Percentiles rank a stretch among this genome's conserved stretches.
These are phyloP conservation scores for Aurelia sp. DNA, from an alignment of 30 jellyfish, hydroid and myxozoan genomes.

Conservation along the genomic window DNA sequence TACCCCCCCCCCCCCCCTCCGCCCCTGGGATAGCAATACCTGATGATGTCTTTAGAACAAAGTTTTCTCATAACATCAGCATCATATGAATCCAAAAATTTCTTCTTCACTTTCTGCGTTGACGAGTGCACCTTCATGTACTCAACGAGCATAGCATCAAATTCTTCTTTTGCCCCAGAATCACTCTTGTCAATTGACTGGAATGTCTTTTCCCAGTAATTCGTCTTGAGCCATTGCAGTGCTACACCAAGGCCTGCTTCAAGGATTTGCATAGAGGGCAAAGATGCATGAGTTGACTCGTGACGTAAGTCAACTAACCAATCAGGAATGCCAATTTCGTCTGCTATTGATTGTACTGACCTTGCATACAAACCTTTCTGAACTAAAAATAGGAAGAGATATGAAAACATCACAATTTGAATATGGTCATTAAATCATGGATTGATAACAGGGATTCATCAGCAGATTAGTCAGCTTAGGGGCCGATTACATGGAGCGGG, in stretches of 20 bases:
- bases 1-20: no score
- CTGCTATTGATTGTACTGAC: slow-evolving; percentile 89
- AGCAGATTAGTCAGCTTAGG: no score
- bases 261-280: slow-evolving; percentile 78
- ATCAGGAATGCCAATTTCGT: slow-evolving; percentile 85
- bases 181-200: background rate
- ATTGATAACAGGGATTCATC: no score
- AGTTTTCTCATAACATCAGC: background rate
- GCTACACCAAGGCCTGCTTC: slow-evolving; percentile 66
- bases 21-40: background rate
- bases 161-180: background rate
- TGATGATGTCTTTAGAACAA: background rate
- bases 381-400: slow-evolving; percentile 3
- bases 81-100: background rate
- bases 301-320: slow-evolving; percentile 97
- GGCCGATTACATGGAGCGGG: no score
- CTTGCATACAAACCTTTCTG: slow-evolving; percentile 95
- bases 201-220: slow-evolving; percentile 82
- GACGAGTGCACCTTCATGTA: slow-evolving; percentile 26
- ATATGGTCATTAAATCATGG: no score
- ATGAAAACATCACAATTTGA: background rate
- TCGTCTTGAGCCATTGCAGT: slow-evolving; percentile 71
- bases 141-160: slow-evolving; percentile 21
- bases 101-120: background rate
- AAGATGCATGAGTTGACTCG: slow-evolving; percentile 88